Base-by-base conservation (phyloP, 2,113 vertebrate species). In the Phyllopteryx taeniolatus region DNA sequence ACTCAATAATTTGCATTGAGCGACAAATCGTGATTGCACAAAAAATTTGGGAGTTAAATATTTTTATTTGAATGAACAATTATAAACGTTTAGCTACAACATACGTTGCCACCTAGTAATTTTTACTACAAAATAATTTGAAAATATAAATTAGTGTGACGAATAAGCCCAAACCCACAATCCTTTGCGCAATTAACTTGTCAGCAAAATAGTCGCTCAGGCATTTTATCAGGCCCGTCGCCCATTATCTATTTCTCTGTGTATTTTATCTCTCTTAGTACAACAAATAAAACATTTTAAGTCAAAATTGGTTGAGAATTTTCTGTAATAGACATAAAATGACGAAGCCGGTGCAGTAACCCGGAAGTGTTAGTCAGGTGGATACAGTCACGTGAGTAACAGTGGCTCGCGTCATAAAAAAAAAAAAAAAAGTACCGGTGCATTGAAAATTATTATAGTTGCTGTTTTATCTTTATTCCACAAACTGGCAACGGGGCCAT, bases 131-230 rank as follows among this genome's bases (percentile, higher is more conserved):
- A 27, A 27, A 39, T 39, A 39, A 39, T 39, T 39, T 39, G 35
- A 39, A 39, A 39, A 39, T 39, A 39, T 39, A 39, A 27, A 27
- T 27, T 27, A 1, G 27, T 27, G 35, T 39, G 35, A 39, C 6
- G 35, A 39, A 39, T 3, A 3, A 39, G 2, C 35, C 4, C 35
- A 3, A 39, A 72, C 83, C 85, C 85, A 85, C 64, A 87, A 85
- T 80, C 0, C 85, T 43, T 80, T 82, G 85, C 85, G 79, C n/a
- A 15, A 10, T 3, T 8, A 78, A 49, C 5, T 1, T 27, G 70
- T 1, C 14, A 9, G 22, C n/a, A 4, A 44, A 46, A 44, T 44
- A 33, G 3, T 33, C 27, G 5, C 14, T 14, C 8, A 22, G 57
- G 31, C 6, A n/a, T 8, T 12, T 51, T 53, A 27, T 27, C 27